Conservation (phyloP, 2,888 invertebrate genomes). For the Peribatodes rhomboidaria region DNA sequence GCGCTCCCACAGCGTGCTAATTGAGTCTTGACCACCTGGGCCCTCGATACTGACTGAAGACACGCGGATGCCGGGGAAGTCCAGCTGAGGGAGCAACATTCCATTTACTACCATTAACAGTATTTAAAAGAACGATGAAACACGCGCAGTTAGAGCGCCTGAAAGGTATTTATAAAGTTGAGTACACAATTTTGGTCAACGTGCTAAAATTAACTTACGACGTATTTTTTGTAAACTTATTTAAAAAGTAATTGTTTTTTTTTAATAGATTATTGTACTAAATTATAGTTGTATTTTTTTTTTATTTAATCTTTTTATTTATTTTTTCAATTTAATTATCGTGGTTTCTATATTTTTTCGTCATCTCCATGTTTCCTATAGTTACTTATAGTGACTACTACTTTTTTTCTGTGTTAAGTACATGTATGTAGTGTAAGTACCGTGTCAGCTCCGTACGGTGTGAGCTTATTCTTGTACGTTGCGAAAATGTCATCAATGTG, state of each 20-base stretch:
- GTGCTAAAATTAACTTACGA: no score
- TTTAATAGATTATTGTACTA: no score
- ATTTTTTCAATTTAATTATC: no score
- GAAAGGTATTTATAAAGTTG: no score
- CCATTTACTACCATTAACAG: not conserved
- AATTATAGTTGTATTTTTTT: no score
- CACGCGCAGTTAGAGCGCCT: no score
- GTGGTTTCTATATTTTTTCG: not conserved
- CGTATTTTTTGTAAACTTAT: no score
- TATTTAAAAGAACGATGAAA: no score
- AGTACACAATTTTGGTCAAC: no score
- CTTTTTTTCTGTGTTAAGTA: not conserved
- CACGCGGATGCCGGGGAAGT: slow-evolving; percentile 87
- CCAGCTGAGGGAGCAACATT: slow-evolving; percentile 77
- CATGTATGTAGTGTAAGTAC: slow-evolving; percentile 69
- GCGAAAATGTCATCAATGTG: slow-evolving; percentile 93
- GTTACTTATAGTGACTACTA: not conserved
- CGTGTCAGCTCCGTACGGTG: slow-evolving; percentile 87
- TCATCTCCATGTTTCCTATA: not conserved
- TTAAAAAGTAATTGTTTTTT: no score
- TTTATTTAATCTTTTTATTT: no score
- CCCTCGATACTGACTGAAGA: slow-evolving; percentile 84
- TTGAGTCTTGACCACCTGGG: slow-evolving; percentile 83
- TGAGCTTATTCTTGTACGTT: slow-evolving; percentile 90
- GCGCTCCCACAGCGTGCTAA: slow-evolving; percentile 93